These are phyloP conservation scores for Agrilus biguttatus DNA, from an alignment of 2,888 invertebrate species.

Conservation along the genomic window DNA sequence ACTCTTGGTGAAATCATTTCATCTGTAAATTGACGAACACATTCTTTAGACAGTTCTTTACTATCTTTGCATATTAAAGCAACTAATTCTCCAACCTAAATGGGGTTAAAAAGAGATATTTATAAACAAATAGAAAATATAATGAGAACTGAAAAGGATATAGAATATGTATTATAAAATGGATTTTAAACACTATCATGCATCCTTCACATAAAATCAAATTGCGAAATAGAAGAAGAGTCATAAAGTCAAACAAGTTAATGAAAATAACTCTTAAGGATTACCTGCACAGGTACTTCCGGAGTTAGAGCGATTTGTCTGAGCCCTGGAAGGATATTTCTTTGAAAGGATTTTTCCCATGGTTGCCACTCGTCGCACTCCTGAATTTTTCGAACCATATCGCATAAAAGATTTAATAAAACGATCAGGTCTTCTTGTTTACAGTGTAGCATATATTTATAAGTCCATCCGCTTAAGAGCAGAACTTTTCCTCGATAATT, in stretches of 20 bases:
- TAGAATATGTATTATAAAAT: not conserved
- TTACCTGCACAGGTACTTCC: constrained; percentile 11
- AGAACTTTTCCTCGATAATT: constrained; percentile 20
- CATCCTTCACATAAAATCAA: too few relatives aligned
- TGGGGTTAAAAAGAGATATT: not conserved
- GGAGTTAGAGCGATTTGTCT: constrained; percentile 15
- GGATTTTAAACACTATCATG: not conserved
- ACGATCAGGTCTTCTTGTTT: constrained; percentile 19
- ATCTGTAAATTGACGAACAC: constrained; percentile 17
- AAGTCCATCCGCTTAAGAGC: constrained; percentile 24
- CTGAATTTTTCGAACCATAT: constrained; percentile 15
- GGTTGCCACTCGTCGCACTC: constrained; percentile 15
- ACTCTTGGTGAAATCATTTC: constrained; percentile 18
- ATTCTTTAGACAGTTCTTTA: constrained; percentile 13
- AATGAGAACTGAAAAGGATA: not conserved
- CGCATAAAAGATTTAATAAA: constrained; percentile 18
- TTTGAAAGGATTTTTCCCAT: constrained; percentile 21
- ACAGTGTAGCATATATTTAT: constrained; percentile 21
- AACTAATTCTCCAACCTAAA: constrained; percentile 20
- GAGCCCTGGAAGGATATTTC: constrained; percentile 19
- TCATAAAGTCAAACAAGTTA: too few relatives aligned
- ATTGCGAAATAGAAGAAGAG: too few relatives aligned
- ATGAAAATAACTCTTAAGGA: not conserved
- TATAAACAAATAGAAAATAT: not conserved
- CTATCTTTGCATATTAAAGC: constrained; percentile 18